Conservation (phyloP, 2,113 vertebrate species). For the Heterotis niloticus region DNA sequence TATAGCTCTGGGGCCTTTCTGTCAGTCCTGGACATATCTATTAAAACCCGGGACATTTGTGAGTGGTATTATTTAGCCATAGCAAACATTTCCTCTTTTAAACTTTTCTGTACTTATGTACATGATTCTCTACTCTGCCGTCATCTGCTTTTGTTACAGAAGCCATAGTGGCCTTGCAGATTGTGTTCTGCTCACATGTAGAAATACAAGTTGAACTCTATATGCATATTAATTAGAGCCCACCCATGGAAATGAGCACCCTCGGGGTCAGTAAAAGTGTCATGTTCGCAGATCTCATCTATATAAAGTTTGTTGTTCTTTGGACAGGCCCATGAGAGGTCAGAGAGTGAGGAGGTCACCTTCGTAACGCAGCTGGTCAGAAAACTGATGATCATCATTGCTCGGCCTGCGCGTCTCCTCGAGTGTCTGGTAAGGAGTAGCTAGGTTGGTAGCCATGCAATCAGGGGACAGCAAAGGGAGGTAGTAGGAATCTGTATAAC, state of each 20-base stretch:
- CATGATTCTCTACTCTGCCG: neutral
- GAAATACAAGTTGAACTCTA: too few species aligned
- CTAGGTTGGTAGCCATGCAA: neutral
- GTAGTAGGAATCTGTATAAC: neutral
- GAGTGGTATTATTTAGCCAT: slow-evolving; percentile 11
- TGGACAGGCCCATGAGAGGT: slow-evolving; percentile 86
- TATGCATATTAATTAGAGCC: too few species aligned
- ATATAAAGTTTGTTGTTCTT: slow-evolving; percentile 31
- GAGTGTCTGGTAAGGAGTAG: slow-evolving; percentile 87
- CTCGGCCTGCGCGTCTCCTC: slow-evolving; percentile 86
- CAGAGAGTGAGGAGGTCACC: slow-evolving; percentile 87
- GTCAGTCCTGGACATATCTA: slow-evolving; percentile 26
- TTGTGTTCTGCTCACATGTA: too few species aligned
- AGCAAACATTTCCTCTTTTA: slow-evolving; percentile 38
- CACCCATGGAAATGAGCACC: neutral
- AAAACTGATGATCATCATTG: slow-evolving; percentile 94
- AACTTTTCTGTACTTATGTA: neutral
- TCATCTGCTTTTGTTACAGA: neutral
- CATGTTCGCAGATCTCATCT: neutral
- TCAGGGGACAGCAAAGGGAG: neutral
- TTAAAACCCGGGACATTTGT: slow-evolving; percentile 12
- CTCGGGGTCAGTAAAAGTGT: neutral
- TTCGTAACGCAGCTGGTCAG: slow-evolving; percentile 90
- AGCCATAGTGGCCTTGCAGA: neutral
- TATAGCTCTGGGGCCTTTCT: neutral